These are phyloP conservation scores for Temnothorax nylanderi DNA, from an alignment of 1,140 invertebrate genomes.

Conservation along the genomic window DNA sequence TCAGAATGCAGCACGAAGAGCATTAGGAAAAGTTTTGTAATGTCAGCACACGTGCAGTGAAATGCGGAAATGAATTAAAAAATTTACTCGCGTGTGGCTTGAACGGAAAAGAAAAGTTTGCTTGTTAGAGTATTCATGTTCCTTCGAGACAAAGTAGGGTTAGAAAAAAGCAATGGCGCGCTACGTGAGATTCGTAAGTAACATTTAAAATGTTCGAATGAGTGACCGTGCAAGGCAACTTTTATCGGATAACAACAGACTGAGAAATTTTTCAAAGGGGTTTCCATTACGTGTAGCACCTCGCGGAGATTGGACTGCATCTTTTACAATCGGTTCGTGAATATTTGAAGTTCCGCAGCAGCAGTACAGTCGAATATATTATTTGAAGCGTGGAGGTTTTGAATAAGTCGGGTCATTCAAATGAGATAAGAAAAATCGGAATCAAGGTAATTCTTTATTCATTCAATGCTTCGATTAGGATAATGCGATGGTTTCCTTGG, in stretches of 20 bases:
- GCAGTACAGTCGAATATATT: slow-evolving; percentile 26
- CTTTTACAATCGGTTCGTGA: slow-evolving; percentile 75
- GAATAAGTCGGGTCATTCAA: slow-evolving; percentile 16
- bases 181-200: slow-evolving; percentile 41
- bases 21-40: background rate
- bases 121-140: slow-evolving; percentile 19
- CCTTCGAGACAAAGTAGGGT: slow-evolving; percentile 12
- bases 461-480: background rate
- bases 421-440: slow-evolving; percentile 16
- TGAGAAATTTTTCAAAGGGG: slow-evolving; percentile 61
- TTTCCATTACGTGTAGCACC: slow-evolving; percentile 65
- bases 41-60: background rate
- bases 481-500: background rate
- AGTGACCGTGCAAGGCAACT: slow-evolving; percentile 46
- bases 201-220: slow-evolving; percentile 55
- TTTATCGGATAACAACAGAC: slow-evolving; percentile 36
- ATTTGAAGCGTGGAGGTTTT: slow-evolving; percentile 19
- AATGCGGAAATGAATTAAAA: slow-evolving; percentile 51
- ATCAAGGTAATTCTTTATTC: slow-evolving; percentile 12
- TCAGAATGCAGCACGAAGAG: background rate
- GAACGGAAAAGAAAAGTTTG: slow-evolving; percentile 25
- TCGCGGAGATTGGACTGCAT: slow-evolving; percentile 75
- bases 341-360: slow-evolving; percentile 70
- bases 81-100: slow-evolving; percentile 16
- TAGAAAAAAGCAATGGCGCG: background rate